These are phyloP conservation scores for Patella ulyssiponensis DNA, from an alignment of 2,888 invertebrate species.

Conservation along the genomic window DNA sequence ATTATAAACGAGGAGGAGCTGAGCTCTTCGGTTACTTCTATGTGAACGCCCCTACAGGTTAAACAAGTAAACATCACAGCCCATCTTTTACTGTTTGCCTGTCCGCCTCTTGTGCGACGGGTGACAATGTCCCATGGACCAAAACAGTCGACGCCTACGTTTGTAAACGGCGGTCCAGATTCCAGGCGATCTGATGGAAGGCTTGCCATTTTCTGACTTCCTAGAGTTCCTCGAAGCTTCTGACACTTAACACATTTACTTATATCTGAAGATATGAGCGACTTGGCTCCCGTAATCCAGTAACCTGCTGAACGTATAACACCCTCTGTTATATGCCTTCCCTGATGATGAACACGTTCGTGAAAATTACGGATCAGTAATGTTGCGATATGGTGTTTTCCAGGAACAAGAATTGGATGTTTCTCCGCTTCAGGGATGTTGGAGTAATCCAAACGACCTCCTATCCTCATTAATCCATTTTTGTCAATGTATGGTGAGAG, in stretches of 20 bases:
- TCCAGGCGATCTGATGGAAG: conserved; percentile 22
- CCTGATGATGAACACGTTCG: no score
- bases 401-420: no score
- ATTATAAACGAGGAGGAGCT: conserved; percentile 19
- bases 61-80: conserved; percentile 39
- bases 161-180: conserved; percentile 28
- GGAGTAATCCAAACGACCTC: no score
- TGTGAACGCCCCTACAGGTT: conserved; percentile 32
- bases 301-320: conserved; percentile 24
- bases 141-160: conserved; percentile 32
- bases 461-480: no score
- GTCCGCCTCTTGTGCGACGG: conserved; percentile 32
- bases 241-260: conserved; percentile 20
- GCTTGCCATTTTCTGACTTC: conserved; percentile 23
- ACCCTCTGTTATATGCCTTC: no score
- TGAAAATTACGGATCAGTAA: no score
- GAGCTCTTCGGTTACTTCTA: conserved; percentile 38
- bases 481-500: no score
- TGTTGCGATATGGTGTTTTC: no score
- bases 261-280: conserved; percentile 17
- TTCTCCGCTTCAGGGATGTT: no score
- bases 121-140: conserved; percentile 35
- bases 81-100: conserved; percentile 38
- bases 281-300: conserved; percentile 20
- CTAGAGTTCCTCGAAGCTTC: conserved; percentile 19